Conservation (phyloP, 2,888 invertebrate genomes). For the Nephrotoma guestfalica region DNA sequence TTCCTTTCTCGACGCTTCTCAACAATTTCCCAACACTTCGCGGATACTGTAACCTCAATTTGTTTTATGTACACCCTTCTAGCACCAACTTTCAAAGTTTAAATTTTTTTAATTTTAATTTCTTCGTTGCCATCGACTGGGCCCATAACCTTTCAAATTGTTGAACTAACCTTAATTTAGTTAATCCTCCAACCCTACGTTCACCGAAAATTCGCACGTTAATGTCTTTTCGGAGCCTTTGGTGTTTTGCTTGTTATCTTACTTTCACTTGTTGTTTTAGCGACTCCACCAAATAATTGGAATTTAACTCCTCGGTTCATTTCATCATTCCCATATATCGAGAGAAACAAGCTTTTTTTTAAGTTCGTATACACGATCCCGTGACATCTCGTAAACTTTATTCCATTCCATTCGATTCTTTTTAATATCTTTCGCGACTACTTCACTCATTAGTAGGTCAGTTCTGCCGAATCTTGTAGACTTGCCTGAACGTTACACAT, state of each 20-base stretch:
- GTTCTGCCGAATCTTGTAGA: conserved; percentile 78
- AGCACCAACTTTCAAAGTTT: too few species aligned
- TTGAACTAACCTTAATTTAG: too few species aligned
- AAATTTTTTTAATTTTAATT: too few species aligned
- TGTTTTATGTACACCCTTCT: too few species aligned
- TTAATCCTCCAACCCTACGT: conserved; percentile 45
- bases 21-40: too few species aligned
- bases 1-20: too few species aligned
- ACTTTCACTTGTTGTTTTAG: conserved; percentile 78
- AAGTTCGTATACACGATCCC: conserved; percentile 85
- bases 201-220: conserved; percentile 98
- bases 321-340: conserved; percentile 93
- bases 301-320: conserved; percentile 83
- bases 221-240: conserved; percentile 74
- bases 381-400: conserved; percentile 92
- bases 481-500: conserved; percentile 83
- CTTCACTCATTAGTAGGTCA: conserved; percentile 70
- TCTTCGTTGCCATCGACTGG: too few species aligned
- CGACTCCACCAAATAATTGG: conserved; percentile 95
- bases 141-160: too few species aligned
- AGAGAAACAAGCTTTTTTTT: conserved; percentile 83
- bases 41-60: too few species aligned
- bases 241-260: conserved; percentile 42
- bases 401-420: conserved; percentile 91
- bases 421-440: conserved; percentile 82